Evolutionary conservation across 2,888 invertebrate species (phyloP).

Genomic region (Balanococcus diminutus): DNA sequence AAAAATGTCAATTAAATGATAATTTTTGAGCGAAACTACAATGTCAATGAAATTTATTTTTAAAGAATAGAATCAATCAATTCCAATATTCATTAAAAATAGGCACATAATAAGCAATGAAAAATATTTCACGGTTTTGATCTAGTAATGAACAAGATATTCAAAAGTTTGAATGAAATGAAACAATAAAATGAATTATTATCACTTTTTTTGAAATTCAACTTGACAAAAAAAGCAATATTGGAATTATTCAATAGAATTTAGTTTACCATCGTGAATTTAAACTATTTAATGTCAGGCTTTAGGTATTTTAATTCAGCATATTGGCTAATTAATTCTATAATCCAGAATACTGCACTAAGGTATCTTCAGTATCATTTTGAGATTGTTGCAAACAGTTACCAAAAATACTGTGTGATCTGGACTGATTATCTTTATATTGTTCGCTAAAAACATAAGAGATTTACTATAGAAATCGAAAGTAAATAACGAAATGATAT

Average conservation of each 20-base stretch:
- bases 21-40: too few relatives aligned
- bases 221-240: too few relatives aligned
- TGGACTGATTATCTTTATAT: constrained; percentile 27
- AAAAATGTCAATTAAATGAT: too few relatives aligned
- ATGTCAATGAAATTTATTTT: too few relatives aligned
- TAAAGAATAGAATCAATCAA: background rate
- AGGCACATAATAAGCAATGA: too few relatives aligned
- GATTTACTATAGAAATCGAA: background rate
- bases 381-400: constrained; percentile 39
- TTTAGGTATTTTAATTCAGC: background rate
- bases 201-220: too few relatives aligned
- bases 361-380: background rate
- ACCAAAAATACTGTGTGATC: constrained; percentile 49
- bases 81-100: too few relatives aligned
- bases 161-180: too few relatives aligned
- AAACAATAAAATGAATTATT: too few relatives aligned
- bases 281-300: background rate
- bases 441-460: constrained; percentile 11
- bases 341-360: constrained; percentile 38
- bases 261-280: background rate
- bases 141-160: too few relatives aligned
- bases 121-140: too few relatives aligned
- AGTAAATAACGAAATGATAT: background rate
- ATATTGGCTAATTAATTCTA: background rate
- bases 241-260: too few relatives aligned